phyloP scores from a whole-genome alignment of 2,113 vertebrate genomes.

The Rhineura floridana region DNA sequence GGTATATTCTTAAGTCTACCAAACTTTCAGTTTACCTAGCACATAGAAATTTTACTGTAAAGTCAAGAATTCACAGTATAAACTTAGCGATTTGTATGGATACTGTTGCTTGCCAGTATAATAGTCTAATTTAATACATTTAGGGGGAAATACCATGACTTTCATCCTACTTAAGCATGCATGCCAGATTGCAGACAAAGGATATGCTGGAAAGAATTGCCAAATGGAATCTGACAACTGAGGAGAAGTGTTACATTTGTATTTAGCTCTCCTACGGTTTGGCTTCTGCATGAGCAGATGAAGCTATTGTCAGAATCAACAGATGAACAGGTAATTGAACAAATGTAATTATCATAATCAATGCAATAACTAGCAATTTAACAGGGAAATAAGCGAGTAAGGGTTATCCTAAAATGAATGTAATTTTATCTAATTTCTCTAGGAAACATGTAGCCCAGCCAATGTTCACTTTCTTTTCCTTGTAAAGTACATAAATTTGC shows the following conservation, averaged over 20 bases:
- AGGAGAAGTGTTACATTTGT: background rate
- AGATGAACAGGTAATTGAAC: constrained; percentile 2
- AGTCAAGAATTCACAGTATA: constrained; percentile 34
- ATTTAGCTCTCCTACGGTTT: background rate
- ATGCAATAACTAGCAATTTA: constrained; percentile 13
- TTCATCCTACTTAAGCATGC: background rate
- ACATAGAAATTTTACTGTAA: constrained; percentile 39
- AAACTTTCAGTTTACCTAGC: constrained; percentile 47
- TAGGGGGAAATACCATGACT: background rate
- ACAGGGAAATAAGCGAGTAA: constrained; percentile 10
- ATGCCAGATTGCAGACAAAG: constrained; percentile 5
- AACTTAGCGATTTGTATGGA: background rate
- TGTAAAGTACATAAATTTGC: background rate
- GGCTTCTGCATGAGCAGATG: constrained; percentile 9
- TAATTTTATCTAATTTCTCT: constrained; percentile 1
- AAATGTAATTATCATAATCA: constrained; percentile 17
- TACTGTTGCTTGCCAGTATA: background rate
- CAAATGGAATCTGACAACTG: background rate
- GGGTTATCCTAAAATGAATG: constrained; percentile 13
- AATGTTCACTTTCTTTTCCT: constrained; percentile 4
- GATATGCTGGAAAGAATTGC: background rate
- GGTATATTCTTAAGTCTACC: constrained; percentile 51
- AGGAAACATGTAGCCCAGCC: background rate
- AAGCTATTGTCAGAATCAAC: background rate
- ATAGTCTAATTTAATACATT: constrained; percentile 25